Conservation (phyloP, 2,113 vertebrate genomes). For the Hyperoodon ampullatus region DNA sequence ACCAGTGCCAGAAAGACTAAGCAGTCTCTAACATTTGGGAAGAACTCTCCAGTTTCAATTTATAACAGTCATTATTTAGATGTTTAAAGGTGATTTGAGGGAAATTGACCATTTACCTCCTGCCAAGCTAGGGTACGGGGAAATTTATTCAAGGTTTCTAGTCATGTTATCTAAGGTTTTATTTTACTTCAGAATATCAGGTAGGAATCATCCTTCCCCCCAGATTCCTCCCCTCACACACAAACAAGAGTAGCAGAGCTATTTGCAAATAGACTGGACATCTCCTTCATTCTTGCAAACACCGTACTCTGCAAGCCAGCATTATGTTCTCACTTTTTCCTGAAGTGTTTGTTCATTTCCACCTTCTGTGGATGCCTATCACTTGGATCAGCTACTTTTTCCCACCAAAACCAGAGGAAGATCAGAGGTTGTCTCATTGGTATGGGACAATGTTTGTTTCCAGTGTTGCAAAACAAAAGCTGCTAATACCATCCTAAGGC, state of each 20-base stretch:
- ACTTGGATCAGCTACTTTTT: not conserved
- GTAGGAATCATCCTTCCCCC: rapidly evolving
- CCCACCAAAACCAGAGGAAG: not conserved
- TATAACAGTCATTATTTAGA: not conserved
- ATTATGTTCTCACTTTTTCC: not conserved
- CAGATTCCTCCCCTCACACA: rapidly evolving
- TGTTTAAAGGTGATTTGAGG: not conserved
- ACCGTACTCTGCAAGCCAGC: not conserved
- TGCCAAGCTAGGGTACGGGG: not conserved
- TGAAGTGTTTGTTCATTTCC: not conserved
- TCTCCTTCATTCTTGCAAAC: not conserved
- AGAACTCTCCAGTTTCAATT: not conserved
- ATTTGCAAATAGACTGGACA: not conserved
- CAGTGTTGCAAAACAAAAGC: not conserved
- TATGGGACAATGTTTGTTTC: not conserved
- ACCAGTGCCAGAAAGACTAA: not conserved
- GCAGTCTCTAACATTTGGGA: not conserved
- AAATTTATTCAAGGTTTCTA: not conserved
- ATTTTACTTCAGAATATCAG: not conserved
- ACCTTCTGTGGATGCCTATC: not conserved
- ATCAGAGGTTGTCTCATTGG: not conserved
- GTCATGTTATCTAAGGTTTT: not conserved
- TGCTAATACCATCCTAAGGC: not conserved
- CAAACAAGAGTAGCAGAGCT: not conserved
- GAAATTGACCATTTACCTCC: not conserved